Evolutionary conservation across 1,140 invertebrate species (phyloP).

Genomic region (Xylocopa sonorina): DNA sequence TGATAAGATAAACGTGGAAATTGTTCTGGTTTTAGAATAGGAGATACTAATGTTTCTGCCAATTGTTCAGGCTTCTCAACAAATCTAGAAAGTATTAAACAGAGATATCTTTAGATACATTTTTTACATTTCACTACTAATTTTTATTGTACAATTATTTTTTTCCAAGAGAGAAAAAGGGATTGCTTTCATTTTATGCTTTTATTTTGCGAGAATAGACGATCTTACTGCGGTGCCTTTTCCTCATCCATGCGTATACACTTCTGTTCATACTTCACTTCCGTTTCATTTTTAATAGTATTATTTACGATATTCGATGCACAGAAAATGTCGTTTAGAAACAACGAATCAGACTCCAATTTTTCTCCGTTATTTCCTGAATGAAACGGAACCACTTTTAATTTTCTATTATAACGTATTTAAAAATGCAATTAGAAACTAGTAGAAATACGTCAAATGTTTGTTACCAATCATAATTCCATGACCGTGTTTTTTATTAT

Average conservation of each 20-base stretch:
- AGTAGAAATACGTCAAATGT: too few relatives aligned
- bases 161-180: too few relatives aligned
- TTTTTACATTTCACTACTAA: background rate
- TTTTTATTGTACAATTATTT: too few relatives aligned
- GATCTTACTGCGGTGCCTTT: conserved; percentile 8
- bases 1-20: conserved; percentile 47
- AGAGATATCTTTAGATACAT: background rate
- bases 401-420: background rate
- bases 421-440: too few relatives aligned
- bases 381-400: background rate
- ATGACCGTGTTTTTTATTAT: conserved; percentile 83
- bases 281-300: background rate
- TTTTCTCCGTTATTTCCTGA: conserved; percentile 79
- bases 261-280: background rate
- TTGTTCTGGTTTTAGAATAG: conserved; percentile 53
- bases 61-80: conserved; percentile 6
- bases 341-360: conserved; percentile 80
- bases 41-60: background rate
- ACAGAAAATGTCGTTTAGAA: conserved; percentile 80
- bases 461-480: conserved; percentile 80
- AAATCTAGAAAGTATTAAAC: conserved; percentile 12
- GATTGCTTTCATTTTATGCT: too few relatives aligned
- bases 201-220: too few relatives aligned
- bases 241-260: background rate
- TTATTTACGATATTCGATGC: background rate